Conservation (phyloP, 1,140 invertebrate species). For the Dreissena rostriformis region DNA sequence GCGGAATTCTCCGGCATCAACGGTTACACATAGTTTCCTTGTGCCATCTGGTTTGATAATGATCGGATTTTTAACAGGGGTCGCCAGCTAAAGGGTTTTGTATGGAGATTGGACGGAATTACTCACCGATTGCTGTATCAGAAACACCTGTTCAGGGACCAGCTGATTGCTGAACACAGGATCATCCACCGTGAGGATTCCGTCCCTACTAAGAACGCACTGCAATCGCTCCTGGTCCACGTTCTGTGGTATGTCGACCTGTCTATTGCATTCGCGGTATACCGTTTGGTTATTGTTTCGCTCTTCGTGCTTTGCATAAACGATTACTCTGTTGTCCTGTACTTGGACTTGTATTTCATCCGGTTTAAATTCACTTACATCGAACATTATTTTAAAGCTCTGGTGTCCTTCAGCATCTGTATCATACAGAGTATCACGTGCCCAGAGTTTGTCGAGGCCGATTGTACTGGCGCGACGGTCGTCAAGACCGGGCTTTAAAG, state of each 20-base stretch:
- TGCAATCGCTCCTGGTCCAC: constrained; percentile 77
- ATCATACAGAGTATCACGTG: constrained; percentile 70
- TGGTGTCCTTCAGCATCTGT: constrained; percentile 72
- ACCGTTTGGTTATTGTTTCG: constrained; percentile 72
- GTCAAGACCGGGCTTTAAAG: constrained; percentile 75
- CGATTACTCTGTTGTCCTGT: constrained; percentile 76
- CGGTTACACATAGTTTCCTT: constrained; percentile 74
- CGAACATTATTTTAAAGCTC: constrained; percentile 77
- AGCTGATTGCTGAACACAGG: constrained; percentile 65
- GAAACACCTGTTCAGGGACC: constrained; percentile 59
- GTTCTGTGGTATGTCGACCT: constrained; percentile 77
- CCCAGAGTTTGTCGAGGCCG: constrained; percentile 65
- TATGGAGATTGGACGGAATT: constrained; percentile 38
- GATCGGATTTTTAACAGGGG: constrained; percentile 77
- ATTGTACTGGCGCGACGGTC: constrained; percentile 53
- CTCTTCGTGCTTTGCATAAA: constrained; percentile 76
- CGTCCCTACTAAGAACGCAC: constrained; percentile 78
- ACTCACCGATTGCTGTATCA: constrained; percentile 65
- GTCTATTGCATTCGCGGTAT: constrained; percentile 77
- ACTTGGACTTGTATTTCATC: constrained; percentile 79
- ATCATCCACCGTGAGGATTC: constrained; percentile 77
- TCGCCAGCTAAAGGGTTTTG: constrained; percentile 65
- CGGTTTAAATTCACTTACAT: constrained; percentile 78
- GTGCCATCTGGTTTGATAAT: constrained; percentile 77
- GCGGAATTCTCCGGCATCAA: constrained; percentile 78